Evolutionary conservation across 2,888 invertebrate genomes (phyloP).

Genomic region (Chloroclysta siterata): DNA sequence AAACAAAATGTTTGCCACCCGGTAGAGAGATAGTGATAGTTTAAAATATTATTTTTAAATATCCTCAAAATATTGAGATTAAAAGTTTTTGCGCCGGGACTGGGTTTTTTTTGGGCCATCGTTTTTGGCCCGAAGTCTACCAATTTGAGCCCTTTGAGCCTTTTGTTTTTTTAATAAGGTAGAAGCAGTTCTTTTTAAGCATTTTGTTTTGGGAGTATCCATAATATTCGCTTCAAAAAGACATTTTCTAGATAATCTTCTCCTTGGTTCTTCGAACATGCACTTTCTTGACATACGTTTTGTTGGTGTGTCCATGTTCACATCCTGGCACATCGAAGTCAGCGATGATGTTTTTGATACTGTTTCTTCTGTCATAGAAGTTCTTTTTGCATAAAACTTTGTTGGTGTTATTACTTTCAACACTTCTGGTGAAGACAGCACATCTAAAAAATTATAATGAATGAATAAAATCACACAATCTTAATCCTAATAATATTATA

Average conservation of each 20-base stretch:
- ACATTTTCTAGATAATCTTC: neutral
- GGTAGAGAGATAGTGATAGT: no score
- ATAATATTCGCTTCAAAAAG: neutral
- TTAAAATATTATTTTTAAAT: no score
- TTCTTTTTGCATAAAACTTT: neutral
- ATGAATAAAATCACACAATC: no score
- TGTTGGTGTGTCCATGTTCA: neutral
- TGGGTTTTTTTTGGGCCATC: no score
- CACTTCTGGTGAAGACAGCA: neutral
- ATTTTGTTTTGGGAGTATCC: neutral
- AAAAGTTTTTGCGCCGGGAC: no score
- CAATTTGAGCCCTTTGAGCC: neutral
- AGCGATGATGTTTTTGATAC: neutral
- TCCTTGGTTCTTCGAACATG: neutral
- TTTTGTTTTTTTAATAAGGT: neutral
- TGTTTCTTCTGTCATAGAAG: neutral
- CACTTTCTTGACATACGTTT: neutral
- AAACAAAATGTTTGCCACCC: no score
- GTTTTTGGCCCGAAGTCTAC: neutral
- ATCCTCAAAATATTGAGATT: no score
- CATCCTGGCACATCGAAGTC: neutral
- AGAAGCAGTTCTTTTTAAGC: neutral
- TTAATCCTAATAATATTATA: no score
- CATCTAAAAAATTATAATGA: neutral
- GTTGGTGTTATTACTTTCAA: neutral